These are phyloP conservation scores for Ctena decussata DNA, from an alignment of 2,888 invertebrate species.

Conservation along the genomic window DNA sequence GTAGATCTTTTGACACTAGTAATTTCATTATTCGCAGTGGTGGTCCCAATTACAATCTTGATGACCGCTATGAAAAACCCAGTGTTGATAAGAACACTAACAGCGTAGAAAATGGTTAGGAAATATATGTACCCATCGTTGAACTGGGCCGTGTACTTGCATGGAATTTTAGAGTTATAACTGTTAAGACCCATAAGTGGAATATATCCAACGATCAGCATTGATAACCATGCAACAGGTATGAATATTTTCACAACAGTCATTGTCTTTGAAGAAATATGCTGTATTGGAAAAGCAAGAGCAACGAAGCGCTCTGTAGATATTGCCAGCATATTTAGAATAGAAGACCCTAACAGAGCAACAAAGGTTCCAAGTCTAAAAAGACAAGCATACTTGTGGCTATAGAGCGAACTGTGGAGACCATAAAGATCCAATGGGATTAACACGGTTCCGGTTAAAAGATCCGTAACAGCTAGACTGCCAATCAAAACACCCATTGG, in stretches of 20 bases:
- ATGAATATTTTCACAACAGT: neutral
- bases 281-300: constrained; percentile 7
- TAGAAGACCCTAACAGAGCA: constrained; percentile 27
- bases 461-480: constrained; percentile 40
- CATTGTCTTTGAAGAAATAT: neutral
- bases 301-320: constrained; percentile 51
- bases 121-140: neutral
- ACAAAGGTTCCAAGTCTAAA: constrained; percentile 7
- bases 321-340: constrained; percentile 46
- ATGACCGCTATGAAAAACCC: neutral
- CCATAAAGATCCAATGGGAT: constrained; percentile 48
- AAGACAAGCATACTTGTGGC: constrained; percentile 22
- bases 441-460: constrained; percentile 26
- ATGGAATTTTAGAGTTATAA: neutral
- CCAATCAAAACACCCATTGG: constrained; percentile 42
- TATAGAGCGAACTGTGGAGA: constrained; percentile 30
- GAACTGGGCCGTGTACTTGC: neutral
- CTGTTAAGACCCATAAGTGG: neutral
- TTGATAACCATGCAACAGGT: neutral
- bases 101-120: neutral
- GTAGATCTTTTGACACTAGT: neutral
- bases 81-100: neutral
- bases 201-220: neutral
- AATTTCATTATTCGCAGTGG: neutral
- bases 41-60: neutral